phyloP scores from a whole-genome alignment of 2,888 invertebrate species.

The Athalia rosae region DNA sequence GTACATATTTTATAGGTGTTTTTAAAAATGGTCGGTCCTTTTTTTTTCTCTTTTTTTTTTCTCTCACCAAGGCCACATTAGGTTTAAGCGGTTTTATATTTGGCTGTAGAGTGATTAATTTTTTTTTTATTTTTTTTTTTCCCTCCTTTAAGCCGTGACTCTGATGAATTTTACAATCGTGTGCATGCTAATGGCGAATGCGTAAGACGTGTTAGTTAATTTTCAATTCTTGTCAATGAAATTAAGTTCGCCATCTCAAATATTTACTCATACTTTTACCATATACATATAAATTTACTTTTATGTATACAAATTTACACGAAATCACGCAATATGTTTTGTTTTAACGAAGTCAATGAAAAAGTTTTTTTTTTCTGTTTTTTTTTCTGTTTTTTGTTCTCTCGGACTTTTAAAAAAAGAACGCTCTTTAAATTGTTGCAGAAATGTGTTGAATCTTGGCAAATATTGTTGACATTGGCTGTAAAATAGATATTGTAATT shows the following conservation, averaged over 20 bases:
- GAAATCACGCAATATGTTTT: neutral
- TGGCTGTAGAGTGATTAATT: conserved; percentile 48
- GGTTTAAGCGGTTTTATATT: conserved; percentile 56
- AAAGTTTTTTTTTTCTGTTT: too few species aligned
- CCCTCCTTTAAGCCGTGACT: conserved; percentile 49
- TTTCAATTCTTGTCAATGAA: conserved; percentile 8
- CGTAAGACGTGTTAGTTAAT: neutral
- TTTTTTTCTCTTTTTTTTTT: conserved; percentile 52
- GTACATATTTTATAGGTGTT: conserved; percentile 50
- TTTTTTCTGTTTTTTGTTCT: conserved; percentile 3
- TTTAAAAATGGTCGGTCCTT: conserved; percentile 52
- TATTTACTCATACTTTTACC: conserved; percentile 1
- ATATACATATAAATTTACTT: conserved; percentile 13
- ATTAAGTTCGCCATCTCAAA: neutral
- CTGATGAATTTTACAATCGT: conserved; percentile 52
- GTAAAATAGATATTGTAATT: conserved; percentile 68
- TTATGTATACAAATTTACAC: neutral
- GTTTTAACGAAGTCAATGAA: too few species aligned
- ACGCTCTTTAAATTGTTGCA: conserved; percentile 47
- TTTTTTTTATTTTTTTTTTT: conserved; percentile 45
- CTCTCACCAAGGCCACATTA: conserved; percentile 26
- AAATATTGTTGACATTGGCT: conserved; percentile 71
- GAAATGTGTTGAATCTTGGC: conserved; percentile 65
- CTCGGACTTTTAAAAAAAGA: conserved; percentile 25
- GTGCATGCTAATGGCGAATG: too few species aligned